phyloP scores from a whole-genome alignment of 2,888 invertebrate species.

The Adelognathus sp. region DNA sequence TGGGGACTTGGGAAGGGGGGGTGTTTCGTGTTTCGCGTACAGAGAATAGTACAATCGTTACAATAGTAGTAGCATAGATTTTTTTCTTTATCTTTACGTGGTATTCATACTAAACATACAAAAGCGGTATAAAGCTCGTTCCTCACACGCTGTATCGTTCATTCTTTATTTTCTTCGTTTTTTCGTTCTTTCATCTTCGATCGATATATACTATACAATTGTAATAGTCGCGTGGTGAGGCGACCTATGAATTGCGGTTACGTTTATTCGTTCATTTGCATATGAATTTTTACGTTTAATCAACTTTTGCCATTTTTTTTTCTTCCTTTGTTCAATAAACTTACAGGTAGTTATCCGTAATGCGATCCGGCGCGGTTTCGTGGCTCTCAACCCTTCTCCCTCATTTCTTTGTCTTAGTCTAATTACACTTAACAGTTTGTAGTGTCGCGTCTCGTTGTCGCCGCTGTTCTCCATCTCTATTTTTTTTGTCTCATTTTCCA shows the following conservation, averaged over 20 bases:
- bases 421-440: slow-evolving; percentile 14
- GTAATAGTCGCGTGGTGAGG: slow-evolving; percentile 65
- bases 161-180: slow-evolving; percentile 34
- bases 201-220: slow-evolving; percentile 36
- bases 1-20: slow-evolving; percentile 55
- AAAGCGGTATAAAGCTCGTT: slow-evolving; percentile 81
- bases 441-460: slow-evolving; percentile 50
- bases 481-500: background rate
- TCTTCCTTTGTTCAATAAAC: slow-evolving; percentile 9
- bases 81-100: slow-evolving; percentile 62
- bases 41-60: slow-evolving; percentile 61
- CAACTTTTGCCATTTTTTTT: slow-evolving; percentile 13
- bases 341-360: slow-evolving; percentile 40
- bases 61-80: slow-evolving; percentile 62
- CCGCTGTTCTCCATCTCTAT: slow-evolving; percentile 24
- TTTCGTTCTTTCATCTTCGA: slow-evolving; percentile 36
- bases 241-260: slow-evolving; percentile 52
- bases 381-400: slow-evolving; percentile 30
- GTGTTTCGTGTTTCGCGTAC: slow-evolving; percentile 71
- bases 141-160: slow-evolving; percentile 73
- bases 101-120: slow-evolving; percentile 79
- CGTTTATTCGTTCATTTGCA: slow-evolving; percentile 29
- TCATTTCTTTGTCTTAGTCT: slow-evolving; percentile 16
- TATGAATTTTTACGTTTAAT: slow-evolving; percentile 37
- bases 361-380: slow-evolving; percentile 62